Evolutionary conservation across 2,888 invertebrate species (phyloP), one percentile per base, ranked within the genome.

Genomic region (Hirtodrosophila confusa): DNA sequence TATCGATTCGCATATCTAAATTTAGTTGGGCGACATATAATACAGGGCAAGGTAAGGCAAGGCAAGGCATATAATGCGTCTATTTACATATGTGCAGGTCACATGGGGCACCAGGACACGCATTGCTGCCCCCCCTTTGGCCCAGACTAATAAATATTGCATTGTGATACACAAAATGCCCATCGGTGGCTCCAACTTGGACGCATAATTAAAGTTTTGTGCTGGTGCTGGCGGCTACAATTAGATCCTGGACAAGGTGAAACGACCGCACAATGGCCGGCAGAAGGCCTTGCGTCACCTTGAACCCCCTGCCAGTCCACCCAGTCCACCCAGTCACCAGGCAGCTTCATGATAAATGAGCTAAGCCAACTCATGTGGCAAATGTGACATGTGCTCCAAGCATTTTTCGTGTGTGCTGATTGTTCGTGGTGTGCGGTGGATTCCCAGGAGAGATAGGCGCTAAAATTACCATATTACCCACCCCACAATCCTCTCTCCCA

Each of bases 301-400:
- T 77, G 76, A 76, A 80, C 75, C 80, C 3, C 11, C 8, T 12
- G 11, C 7, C 5, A 11, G 29, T 3, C 12, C n/a, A 27, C 27
- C 7, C 5, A 11, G 29, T 3, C 12, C n/a, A 27, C 27, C 23
- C 44, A 35, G 53, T 40, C 35, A 43, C 40, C 45, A 44, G 60
- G 63, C 53, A 63, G 60, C 76, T 43, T 60, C 72, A 75, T 83
- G 82, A 83, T 85, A 80, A 83, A 83, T 78, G 76, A 83, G 82
- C 69, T 62, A 54, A 55, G 69, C 61, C 71, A 82, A 67, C 86
- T 78, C 86, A 83, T 85, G 82, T 83, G 86, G 83, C 86, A 83
- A 85, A 83, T 83, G 83, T 76, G 86, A 82, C 78, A 78, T 80
- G 80, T 82, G 77, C 82, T 78, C 53, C 63, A 63, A 63, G 63